Percentiles rank a stretch among this genome's conserved stretches.
These are phyloP conservation scores for Stigmatopora nigra DNA, from an alignment of 2,113 vertebrate species.

Conservation along the genomic window DNA sequence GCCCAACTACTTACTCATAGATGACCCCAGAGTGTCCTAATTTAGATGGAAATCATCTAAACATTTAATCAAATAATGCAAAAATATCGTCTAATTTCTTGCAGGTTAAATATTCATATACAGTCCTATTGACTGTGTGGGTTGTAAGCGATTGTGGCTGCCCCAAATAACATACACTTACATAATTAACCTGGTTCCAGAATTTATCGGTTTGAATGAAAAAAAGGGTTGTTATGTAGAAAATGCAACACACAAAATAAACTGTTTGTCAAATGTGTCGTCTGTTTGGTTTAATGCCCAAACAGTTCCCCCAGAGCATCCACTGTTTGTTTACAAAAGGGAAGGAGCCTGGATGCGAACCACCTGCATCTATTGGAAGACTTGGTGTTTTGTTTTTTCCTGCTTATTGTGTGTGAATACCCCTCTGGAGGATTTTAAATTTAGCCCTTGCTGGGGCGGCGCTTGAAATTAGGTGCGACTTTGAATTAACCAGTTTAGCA, in stretches of 20 bases:
- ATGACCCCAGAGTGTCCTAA: no score
- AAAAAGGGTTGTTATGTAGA: slow-evolving; percentile 50
- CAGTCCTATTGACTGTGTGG: neutral
- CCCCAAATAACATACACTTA: slow-evolving; percentile 21
- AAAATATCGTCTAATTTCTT: neutral
- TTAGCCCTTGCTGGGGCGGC: slow-evolving; percentile 1
- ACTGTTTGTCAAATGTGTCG: slow-evolving; percentile 70
- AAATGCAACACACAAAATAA: slow-evolving; percentile 60
- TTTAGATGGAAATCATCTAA: neutral
- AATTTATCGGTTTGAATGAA: slow-evolving; percentile 53
- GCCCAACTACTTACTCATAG: no score
- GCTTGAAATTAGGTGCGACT: neutral
- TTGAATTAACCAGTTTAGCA: neutral
- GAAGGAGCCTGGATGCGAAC: slow-evolving; percentile 28
- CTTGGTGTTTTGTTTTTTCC: slow-evolving; percentile 2
- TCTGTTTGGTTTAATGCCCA: slow-evolving; percentile 72
- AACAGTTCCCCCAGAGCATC: slow-evolving; percentile 65
- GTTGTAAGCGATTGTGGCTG: neutral
- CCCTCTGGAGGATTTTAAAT: slow-evolving; percentile 1
- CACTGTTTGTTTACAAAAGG: slow-evolving; percentile 59
- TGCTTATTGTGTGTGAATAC: slow-evolving; percentile 1
- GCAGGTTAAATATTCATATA: neutral
- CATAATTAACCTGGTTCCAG: slow-evolving; percentile 39
- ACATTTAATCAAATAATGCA: neutral
- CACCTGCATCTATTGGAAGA: slow-evolving; percentile 44